phyloP scores from a whole-genome alignment of 2,113 vertebrate genomes.

The Isurus oxyrinchus region DNA sequence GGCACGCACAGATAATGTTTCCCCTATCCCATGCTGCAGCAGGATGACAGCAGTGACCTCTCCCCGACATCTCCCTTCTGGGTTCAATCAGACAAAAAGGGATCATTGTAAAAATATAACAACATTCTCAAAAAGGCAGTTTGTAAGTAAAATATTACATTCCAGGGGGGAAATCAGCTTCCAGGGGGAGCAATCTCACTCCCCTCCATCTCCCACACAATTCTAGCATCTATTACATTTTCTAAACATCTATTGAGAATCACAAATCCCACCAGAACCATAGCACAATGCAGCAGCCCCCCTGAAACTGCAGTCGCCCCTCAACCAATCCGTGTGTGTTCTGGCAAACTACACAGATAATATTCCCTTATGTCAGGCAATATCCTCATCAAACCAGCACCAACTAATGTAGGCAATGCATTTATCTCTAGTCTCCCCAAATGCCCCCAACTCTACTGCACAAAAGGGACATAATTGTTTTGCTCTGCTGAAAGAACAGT shows the following conservation, averaged over 20 bases:
- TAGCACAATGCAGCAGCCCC: background rate
- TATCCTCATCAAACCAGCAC: background rate
- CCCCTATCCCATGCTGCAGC: background rate
- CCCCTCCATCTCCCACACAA: background rate
- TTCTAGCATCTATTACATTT: background rate
- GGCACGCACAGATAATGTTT: background rate
- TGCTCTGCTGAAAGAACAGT: background rate
- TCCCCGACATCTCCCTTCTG: background rate
- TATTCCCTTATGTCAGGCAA: background rate
- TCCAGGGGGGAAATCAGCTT: no score
- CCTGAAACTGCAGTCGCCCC: background rate
- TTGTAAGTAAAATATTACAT: background rate
- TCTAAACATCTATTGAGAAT: background rate
- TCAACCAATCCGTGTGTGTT: background rate
- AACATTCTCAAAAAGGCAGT: background rate
- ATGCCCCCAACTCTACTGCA: background rate
- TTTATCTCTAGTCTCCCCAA: background rate
- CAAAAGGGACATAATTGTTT: background rate
- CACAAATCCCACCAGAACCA: background rate
- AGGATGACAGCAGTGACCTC: background rate
- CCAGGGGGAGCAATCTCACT: background rate
- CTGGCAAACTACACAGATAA: background rate
- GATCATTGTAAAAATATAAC: background rate
- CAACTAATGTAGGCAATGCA: background rate
- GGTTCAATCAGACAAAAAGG: slow-evolving; percentile 1